These are phyloP conservation scores for Bradypodion pumilum DNA, from an alignment of 2,797 vertebrate species.

Conservation along the genomic window DNA sequence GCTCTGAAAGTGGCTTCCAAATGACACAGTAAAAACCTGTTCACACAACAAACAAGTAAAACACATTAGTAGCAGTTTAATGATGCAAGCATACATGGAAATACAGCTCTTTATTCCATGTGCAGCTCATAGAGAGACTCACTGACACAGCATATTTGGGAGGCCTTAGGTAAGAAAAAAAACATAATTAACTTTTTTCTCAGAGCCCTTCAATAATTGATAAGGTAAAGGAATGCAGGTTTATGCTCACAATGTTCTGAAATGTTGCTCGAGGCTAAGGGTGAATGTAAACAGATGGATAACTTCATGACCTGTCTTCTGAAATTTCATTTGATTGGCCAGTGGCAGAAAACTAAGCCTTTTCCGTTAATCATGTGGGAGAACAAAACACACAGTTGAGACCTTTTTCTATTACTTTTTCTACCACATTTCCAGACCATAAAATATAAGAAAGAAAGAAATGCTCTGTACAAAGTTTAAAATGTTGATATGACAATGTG, in stretches of 20 bases:
- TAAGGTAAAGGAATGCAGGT: background rate
- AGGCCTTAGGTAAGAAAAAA: background rate
- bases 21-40: background rate
- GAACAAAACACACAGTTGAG: background rate
- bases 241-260: background rate
- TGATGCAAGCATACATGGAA: background rate
- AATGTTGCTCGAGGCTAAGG: background rate
- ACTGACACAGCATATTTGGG: background rate
- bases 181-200: background rate
- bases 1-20: too few relatives aligned
- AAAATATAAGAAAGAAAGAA: background rate
- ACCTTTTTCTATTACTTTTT: background rate
- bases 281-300: background rate
- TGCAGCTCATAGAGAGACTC: too few relatives aligned
- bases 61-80: background rate
- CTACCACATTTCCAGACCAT: background rate
- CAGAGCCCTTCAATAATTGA: background rate
- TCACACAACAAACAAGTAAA: background rate
- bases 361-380: background rate
- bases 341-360: background rate
- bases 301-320: background rate
- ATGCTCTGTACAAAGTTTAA: background rate
- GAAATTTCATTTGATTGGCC: background rate
- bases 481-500: too few relatives aligned
- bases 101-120: background rate